Base-by-base conservation (phyloP, 2,113 vertebrate species). In the Mugil cephalus region DNA sequence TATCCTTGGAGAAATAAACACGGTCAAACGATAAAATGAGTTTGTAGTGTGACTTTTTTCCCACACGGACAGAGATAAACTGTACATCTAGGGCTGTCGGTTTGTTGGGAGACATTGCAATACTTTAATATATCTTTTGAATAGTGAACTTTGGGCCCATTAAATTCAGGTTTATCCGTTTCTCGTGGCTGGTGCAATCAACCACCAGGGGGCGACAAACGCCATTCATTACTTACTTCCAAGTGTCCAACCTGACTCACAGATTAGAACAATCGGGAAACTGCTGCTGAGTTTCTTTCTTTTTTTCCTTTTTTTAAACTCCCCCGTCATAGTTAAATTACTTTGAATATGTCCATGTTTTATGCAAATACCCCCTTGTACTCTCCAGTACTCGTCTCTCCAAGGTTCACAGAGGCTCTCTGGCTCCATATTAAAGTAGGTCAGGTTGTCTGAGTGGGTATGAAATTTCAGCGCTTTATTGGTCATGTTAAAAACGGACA, bases 201-300 rank as follows among this genome's bases (percentile, higher is more conserved):
- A 56, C 82, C 91, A 83, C 79, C 39, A 83, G 90, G 70, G 24
- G 92, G 76, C 82, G 74, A 60, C 76, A 85, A 45, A 77, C 21
- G 10, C 10, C 59, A 63, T 77, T 47, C 15, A 0, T 2, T 17
- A 34, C 0, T n/a, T 11, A 14, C 13, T 24, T 54, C 47, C 10
- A 47, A 40, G 21, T n/a, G 24, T 34, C 24, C 17, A 51, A 6
- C 12, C 1, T 3, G n/a, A 62, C 8, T 60, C 30, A 42, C 12
- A 19, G 18, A 8, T 56, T 13, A 10, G 6, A 11, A 34, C 1
- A 19, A 38, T 13, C 11, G 8, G 17, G 10, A 64, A 21, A 30
- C 24, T 30, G 45, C 11, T n/a, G 50, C 48, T 66, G 48, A 17
- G 15, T 38, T 15, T 15, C 40, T 56, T 50, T 8, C n/a, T n/a